These are phyloP conservation scores for pig (Sus scrofa) DNA, from an alignment of 2,113 vertebrate species.

Conservation along the genomic window T2T-Sscrofa CM000819.6:34620001-34620500, in stretches of 20 bases:
- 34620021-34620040: neutral
- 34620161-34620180: neutral
- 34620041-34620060: neutral
- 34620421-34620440: neutral
- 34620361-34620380: neutral
- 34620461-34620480: neutral
- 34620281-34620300: neutral
- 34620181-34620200: neutral
- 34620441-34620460: neutral
- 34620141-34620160: neutral
- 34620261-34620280: neutral
- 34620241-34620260: neutral
- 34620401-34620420: neutral
- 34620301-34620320: neutral
- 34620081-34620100: neutral
- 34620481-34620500: neutral
- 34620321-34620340: neutral
- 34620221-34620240: neutral
- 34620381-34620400: neutral
- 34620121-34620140: neutral
- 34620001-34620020: neutral
- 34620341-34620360: neutral
- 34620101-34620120: neutral
- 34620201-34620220: neutral
- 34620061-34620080: neutral